A percentile compares a stretch with the other conserved stretches of the same genome.
These are phyloP conservation scores for Ciconia boyciana DNA, from an alignment of 2,113 vertebrate genomes.

Conservation along the genomic window DNA sequence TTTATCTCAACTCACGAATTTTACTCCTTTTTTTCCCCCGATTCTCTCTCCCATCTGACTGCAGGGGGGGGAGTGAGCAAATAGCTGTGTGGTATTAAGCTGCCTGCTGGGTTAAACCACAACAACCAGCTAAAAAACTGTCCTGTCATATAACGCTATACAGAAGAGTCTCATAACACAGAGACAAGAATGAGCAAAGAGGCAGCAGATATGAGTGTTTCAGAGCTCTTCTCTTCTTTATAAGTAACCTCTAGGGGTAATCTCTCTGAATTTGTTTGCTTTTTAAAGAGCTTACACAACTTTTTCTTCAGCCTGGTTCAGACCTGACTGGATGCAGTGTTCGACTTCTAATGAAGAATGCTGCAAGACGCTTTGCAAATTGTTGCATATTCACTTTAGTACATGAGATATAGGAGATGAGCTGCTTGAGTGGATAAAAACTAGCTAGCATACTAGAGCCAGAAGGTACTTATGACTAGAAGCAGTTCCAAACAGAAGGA, in stretches of 20 bases:
- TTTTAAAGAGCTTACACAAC: not conserved
- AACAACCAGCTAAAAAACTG: not conserved
- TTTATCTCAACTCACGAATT: too few species aligned
- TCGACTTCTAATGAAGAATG: not conserved
- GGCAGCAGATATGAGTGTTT: not conserved
- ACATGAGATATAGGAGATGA: not conserved
- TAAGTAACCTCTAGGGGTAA: not conserved
- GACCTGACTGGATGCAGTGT: not conserved
- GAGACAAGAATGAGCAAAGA: not conserved
- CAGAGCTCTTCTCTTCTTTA: not conserved
- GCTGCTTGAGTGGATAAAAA: slow-evolving; percentile 24
- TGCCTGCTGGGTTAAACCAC: too few species aligned
- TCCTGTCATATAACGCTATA: not conserved
- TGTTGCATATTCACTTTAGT: not conserved
- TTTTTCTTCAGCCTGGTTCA: not conserved
- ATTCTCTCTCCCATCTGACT: too few species aligned
- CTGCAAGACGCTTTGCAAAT: not conserved
- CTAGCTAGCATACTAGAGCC: not conserved
- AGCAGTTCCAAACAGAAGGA: not conserved
- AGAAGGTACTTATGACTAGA: not conserved
- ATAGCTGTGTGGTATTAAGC: too few species aligned
- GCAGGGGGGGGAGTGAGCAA: too few species aligned
- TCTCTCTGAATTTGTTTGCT: not conserved
- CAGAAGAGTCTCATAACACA: not conserved
- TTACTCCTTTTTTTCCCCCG: too few species aligned